Percentiles rank a stretch among this genome's conserved stretches.
Conservation (phyloP, 2,113 vertebrate species). For the Thymallus thymallus region DNA sequence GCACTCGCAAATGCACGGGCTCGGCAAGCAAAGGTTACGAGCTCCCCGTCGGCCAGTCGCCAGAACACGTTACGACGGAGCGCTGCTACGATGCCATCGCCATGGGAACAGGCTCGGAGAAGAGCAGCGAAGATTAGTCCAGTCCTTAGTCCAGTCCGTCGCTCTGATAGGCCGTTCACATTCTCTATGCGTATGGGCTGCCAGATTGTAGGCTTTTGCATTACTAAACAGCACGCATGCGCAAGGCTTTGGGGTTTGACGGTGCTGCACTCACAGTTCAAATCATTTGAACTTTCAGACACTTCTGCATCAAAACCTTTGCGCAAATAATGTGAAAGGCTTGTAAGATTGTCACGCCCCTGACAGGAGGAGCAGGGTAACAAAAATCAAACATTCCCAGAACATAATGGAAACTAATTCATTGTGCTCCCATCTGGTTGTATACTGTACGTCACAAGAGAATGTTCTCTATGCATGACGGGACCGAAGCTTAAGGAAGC, state of each 20-base stretch:
- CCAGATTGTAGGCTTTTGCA: too few relatives aligned
- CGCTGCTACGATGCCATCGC: constrained; percentile 73
- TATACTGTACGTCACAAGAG: not conserved
- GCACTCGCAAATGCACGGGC: constrained; percentile 77
- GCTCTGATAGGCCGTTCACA: not conserved
- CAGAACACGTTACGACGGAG: constrained; percentile 72
- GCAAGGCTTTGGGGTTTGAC: too few relatives aligned
- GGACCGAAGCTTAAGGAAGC: too few relatives aligned
- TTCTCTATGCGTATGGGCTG: too few relatives aligned
- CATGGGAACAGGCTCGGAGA: constrained; percentile 75
- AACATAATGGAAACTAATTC: not conserved
- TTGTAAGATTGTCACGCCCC: not conserved
- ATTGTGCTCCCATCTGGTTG: not conserved
- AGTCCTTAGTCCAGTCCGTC: not conserved
- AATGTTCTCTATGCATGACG: not conserved
- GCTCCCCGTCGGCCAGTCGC: constrained; percentile 62
- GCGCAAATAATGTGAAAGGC: not conserved
- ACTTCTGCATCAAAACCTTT: too few relatives aligned
- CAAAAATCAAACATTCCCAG: not conserved
- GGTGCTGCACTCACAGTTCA: too few relatives aligned
- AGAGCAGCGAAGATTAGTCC: constrained; percentile 73
- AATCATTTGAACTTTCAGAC: too few relatives aligned
- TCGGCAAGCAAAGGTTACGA: constrained; percentile 79
- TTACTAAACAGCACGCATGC: too few relatives aligned
- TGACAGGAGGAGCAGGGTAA: not conserved